phyloP scores from a whole-genome alignment of 2,113 vertebrate genomes.

The Macquaria australasica region DNA sequence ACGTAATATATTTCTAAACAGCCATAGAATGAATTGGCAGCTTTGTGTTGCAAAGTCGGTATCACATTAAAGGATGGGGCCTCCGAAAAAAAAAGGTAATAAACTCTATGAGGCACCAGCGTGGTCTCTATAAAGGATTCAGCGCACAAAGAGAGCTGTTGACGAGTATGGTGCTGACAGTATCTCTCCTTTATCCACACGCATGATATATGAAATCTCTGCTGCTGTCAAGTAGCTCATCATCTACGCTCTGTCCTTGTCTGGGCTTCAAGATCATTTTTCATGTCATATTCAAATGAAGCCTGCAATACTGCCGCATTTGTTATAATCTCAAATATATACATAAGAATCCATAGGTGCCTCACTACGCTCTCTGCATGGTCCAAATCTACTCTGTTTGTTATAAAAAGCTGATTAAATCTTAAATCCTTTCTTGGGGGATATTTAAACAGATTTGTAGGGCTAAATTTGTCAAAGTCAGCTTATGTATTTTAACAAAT shows the following conservation, averaged over 20 bases:
- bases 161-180: conserved; percentile 19
- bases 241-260: conserved; percentile 3
- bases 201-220: conserved; percentile 29
- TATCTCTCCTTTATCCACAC: conserved; percentile 21
- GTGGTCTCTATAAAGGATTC: conserved; percentile 57
- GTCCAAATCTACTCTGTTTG: background rate
- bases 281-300: conserved; percentile 56
- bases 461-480: background rate
- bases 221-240: conserved; percentile 9
- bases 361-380: background rate
- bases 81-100: conserved; percentile 34
- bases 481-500: background rate
- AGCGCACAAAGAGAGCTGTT: conserved; percentile 42
- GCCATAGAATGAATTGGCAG: conserved; percentile 34
- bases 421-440: background rate
- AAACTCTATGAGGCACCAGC: conserved; percentile 59
- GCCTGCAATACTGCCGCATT: conserved; percentile 22
- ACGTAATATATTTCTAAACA: background rate
- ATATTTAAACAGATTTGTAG: background rate
- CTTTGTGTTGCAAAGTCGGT: conserved; percentile 56
- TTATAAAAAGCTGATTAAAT: background rate
- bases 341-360: background rate
- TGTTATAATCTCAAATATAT: conserved; percentile 12
- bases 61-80: conserved; percentile 36
- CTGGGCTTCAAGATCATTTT: conserved; percentile 42